Base-by-base conservation (phyloP, 2,888 invertebrate genomes). In the Hypomecis atomaria region DNA sequence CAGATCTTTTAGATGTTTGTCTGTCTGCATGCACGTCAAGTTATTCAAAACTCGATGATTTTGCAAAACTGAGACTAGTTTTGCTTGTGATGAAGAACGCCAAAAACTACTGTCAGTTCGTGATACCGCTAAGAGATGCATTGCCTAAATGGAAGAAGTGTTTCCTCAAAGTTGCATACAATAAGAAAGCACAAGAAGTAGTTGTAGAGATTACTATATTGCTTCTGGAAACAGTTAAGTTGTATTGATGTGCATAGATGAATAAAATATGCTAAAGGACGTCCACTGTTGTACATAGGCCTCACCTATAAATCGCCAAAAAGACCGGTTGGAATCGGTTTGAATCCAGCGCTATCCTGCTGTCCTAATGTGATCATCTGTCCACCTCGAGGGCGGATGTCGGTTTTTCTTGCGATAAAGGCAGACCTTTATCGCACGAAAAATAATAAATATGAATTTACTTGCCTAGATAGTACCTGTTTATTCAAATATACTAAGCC, bases 71-170 rank as follows among this genome's bases (percentile, higher is more conserved):
- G 44, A 81, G 89, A 66, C 77, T 93, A 4, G 73, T 94, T 5
- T 83, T 86, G 67, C 79, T 90, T 52, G 83, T 94, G 37, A 79
- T 94, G 56, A 86, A 86, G 73, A 87, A 88, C 81, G 93, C 91
- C 47, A 82, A 74, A 23, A 83, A 79, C 13, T 85, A 84, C 74
- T 88, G 88, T 58, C 93, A 93, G 68, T 87, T 90, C 72, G 71
- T 85, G 7, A 78, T 76, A 59, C 82, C 88, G 38, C 70, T 93
- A 1, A 81, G 89, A 69, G 85, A 90, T 72, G 78, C 81, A 5
- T 74, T 93, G 40, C 61, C 78, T 0, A 80, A 77, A 59, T 65
- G 92, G 44, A 85, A 83, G 54, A 81, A 77, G 67, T 86, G 81
- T 74, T 87, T 89, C 59, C 67, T 72, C 13, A 83, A 76, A 72